These are phyloP conservation scores for Todiramphus chloris DNA, from an alignment of 2,113 vertebrate species.

Conservation along the genomic window DNA sequence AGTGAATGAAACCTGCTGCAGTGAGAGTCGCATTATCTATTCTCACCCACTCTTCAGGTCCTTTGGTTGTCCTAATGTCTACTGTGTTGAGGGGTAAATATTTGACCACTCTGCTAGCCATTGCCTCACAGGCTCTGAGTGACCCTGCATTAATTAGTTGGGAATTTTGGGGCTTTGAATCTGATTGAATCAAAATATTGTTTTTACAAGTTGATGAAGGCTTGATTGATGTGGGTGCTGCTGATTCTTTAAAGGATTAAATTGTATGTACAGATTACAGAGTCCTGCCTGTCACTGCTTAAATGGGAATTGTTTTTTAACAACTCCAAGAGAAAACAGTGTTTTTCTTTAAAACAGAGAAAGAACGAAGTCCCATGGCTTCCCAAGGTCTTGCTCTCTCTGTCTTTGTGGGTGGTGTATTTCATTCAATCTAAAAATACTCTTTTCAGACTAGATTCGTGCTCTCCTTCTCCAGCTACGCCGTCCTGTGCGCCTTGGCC, in stretches of 20 bases:
- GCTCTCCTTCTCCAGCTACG: neutral
- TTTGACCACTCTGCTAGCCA: slow-evolving; percentile 76
- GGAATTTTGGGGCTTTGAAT: slow-evolving; percentile 81
- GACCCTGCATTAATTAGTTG: slow-evolving; percentile 84
- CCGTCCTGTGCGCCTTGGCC: neutral
- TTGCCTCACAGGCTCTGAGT: slow-evolving; percentile 69
- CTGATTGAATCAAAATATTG: slow-evolving; percentile 98
- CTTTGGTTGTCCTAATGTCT: slow-evolving; percentile 59
- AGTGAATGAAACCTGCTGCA: slow-evolving; percentile 63
- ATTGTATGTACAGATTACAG: slow-evolving; percentile 95
- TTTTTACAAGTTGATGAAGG: slow-evolving; percentile 99
- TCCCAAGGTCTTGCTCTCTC: slow-evolving; percentile 5
- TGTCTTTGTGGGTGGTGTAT: neutral
- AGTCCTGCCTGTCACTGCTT: slow-evolving; percentile 75
- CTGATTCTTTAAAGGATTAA: slow-evolving; percentile 96
- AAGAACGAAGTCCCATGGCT: slow-evolving; percentile 16
- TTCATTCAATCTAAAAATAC: slow-evolving; percentile 34
- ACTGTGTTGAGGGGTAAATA: slow-evolving; percentile 78
- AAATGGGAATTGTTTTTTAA: slow-evolving; percentile 72
- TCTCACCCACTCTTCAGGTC: slow-evolving; percentile 59
- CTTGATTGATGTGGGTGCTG: slow-evolving; percentile 96
- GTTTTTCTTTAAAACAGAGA: slow-evolving; percentile 49
- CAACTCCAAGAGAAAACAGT: slow-evolving; percentile 37
- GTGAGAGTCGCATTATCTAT: slow-evolving; percentile 63
- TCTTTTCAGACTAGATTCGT: neutral